A percentile compares a stretch with the other conserved stretches of the same genome.
Conservation (phyloP, 2,113 vertebrate species). For the Callospermophilus lateralis region DNA sequence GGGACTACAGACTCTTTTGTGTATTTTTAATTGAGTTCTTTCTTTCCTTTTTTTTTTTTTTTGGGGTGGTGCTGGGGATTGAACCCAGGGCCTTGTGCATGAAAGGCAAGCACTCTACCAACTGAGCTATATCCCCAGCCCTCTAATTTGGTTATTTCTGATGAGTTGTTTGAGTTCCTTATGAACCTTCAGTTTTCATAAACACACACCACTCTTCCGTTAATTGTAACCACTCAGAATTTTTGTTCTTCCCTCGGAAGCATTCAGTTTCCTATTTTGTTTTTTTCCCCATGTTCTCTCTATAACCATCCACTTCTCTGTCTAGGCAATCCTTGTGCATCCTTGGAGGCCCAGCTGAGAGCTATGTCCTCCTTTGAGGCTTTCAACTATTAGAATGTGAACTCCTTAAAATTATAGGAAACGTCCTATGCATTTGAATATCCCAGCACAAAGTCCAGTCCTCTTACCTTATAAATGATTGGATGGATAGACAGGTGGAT, state of each 20-base stretch:
- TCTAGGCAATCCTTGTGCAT: conserved; percentile 5
- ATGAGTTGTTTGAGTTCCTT: not conserved
- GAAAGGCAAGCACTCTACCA: too few species aligned
- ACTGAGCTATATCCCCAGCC: too few species aligned
- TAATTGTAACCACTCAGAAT: not conserved
- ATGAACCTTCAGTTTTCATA: not conserved
- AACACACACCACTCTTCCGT: not conserved
- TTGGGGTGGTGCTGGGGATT: too few species aligned
- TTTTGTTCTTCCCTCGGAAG: not conserved
- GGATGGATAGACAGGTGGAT: not conserved
- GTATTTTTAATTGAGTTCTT: not conserved
- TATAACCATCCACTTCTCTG: not conserved
- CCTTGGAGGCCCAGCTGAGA: not conserved
- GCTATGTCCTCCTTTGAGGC: not conserved
- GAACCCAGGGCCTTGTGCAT: too few species aligned
- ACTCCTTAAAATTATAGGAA: not conserved
- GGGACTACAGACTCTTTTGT: too few species aligned
- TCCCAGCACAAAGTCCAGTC: not conserved
- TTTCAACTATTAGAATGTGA: not conserved
- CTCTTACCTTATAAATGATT: not conserved
- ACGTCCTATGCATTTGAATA: not conserved
- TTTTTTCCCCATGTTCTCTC: conserved; percentile 26
- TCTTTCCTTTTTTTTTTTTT: too few species aligned
- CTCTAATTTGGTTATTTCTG: not conserved
- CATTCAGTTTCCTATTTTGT: not conserved